phyloP scores from a whole-genome alignment of 2,888 invertebrate species.

The Parthenolecanium corni region DNA sequence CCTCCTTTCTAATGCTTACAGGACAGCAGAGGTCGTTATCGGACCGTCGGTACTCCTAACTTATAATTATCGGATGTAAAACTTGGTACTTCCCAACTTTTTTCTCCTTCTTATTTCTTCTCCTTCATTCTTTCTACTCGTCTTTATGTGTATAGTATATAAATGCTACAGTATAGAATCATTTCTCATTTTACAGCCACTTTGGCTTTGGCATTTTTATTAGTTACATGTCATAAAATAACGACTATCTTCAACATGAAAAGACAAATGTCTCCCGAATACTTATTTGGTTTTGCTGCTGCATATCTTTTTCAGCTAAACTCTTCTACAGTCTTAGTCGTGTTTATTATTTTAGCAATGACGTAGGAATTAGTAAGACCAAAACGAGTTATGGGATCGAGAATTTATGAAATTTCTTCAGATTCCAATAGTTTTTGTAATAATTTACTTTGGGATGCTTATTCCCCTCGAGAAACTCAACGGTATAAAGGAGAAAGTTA shows the following conservation, averaged over 20 bases:
- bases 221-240: slow-evolving; percentile 23
- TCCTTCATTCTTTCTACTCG: not conserved
- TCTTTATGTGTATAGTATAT: not conserved
- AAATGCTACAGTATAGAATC: not conserved
- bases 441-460: too few species aligned
- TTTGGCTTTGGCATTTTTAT: slow-evolving; percentile 28
- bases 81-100: slow-evolving; percentile 16
- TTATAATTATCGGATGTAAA: slow-evolving; percentile 28
- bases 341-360: too few species aligned
- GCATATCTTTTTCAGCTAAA: not conserved
- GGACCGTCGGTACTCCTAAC: slow-evolving; percentile 18
- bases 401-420: too few species aligned
- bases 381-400: too few species aligned
- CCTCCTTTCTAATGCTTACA: not conserved
- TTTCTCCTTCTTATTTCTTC: not conserved
- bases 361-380: too few species aligned
- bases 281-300: not conserved
- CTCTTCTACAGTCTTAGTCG: too few species aligned
- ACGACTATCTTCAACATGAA: slow-evolving; percentile 4
- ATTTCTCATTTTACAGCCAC: slow-evolving; percentile 27
- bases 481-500: too few species aligned
- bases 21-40: slow-evolving; percentile 2
- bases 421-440: too few species aligned
- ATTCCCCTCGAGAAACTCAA: too few species aligned
- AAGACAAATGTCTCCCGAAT: slow-evolving; percentile 19